A percentile compares a stretch with the other conserved stretches of the same genome.
These are phyloP conservation scores for Cottus gobio DNA, from an alignment of 2,113 vertebrate species.

Conservation along the genomic window DNA sequence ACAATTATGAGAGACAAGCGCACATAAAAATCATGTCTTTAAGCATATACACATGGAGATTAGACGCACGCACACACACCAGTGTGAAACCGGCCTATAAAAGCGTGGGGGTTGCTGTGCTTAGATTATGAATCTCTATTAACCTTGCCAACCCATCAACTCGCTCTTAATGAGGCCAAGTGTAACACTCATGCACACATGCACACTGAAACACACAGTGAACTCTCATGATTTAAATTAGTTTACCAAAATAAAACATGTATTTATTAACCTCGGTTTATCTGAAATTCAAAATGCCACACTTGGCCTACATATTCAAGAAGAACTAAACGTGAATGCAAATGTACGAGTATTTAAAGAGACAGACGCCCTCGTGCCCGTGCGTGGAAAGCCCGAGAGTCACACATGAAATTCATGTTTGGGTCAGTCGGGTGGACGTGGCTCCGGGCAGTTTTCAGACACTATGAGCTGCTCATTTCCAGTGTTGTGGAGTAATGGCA, in stretches of 20 bases:
- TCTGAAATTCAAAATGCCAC: constrained; percentile 47
- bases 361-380: neutral
- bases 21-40: constrained; percentile 55
- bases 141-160: constrained; percentile 74
- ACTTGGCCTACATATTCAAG: constrained; percentile 53
- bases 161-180: constrained; percentile 72
- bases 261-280: constrained; percentile 43
- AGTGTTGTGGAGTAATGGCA: constrained; percentile 53
- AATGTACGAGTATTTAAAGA: constrained; percentile 18
- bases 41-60: constrained; percentile 49
- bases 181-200: constrained; percentile 36
- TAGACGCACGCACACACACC: constrained; percentile 44
- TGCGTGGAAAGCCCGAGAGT: constrained; percentile 21
- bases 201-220: constrained; percentile 15
- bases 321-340: constrained; percentile 24
- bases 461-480: constrained; percentile 59
- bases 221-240: constrained; percentile 57
- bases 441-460: constrained; percentile 48
- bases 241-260: constrained; percentile 40
- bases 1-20: constrained; percentile 58
- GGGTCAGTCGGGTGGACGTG: constrained; percentile 61
- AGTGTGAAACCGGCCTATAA: constrained; percentile 55
- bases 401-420: constrained; percentile 48
- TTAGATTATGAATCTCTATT: constrained; percentile 78
- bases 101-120: constrained; percentile 60